phyloP scores from a whole-genome alignment of 2,888 invertebrate species.

The Adela reaumurella region DNA sequence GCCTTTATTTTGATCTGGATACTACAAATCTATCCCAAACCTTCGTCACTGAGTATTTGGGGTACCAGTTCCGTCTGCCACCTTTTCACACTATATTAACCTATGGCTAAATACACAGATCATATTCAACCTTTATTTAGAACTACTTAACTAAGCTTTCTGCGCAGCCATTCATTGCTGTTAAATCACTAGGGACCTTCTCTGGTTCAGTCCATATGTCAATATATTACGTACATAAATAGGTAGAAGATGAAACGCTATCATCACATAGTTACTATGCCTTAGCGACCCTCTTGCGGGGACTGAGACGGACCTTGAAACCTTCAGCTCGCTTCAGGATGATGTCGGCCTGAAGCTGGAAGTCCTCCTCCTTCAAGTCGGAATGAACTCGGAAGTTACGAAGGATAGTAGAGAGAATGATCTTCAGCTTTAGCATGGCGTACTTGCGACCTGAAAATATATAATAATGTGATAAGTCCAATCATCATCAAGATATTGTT shows the following conservation, averaged over 20 bases:
- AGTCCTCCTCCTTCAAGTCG: slow-evolving; percentile 64
- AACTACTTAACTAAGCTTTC: too few relatives aligned
- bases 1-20: too few relatives aligned
- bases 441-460: slow-evolving; percentile 66
- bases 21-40: too few relatives aligned
- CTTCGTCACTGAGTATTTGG: not conserved
- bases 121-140: not conserved
- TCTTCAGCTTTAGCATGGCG: slow-evolving; percentile 76
- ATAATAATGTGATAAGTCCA: too few relatives aligned
- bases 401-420: slow-evolving; percentile 70
- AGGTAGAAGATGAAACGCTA: not conserved
- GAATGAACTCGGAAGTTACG: slow-evolving; percentile 70
- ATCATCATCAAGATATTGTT: too few relatives aligned
- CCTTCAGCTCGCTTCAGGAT: slow-evolving; percentile 75
- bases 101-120: not conserved
- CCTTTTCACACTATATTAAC: not conserved
- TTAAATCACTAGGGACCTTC: too few relatives aligned
- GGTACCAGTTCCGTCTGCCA: not conserved
- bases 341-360: slow-evolving; percentile 71
- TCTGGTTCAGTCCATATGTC: too few relatives aligned
- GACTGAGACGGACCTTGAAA: slow-evolving; percentile 67
- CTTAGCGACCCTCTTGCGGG: slow-evolving; percentile 53
- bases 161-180: too few relatives aligned
- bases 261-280: slow-evolving; percentile 18
- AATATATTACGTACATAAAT: too few relatives aligned